Base-by-base conservation (phyloP, 2,797 vertebrate species). In the Acanthurus lineatus region DNA sequence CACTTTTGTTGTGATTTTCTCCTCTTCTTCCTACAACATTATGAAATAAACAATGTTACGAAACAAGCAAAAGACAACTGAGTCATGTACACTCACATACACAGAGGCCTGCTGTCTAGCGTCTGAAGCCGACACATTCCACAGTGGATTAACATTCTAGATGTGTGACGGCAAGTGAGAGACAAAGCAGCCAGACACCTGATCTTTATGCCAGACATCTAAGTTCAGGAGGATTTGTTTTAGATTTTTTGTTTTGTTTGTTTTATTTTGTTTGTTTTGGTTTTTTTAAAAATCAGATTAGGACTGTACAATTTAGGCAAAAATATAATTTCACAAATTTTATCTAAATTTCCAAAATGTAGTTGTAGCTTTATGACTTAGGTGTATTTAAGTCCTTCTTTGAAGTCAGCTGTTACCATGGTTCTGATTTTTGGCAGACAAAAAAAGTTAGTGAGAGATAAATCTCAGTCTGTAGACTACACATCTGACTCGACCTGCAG, bases 81-180 rank as follows among this genome's bases (percentile, higher is more conserved):
- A 85, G 83, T 86, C 83, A 83, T 52, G 74, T 62, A 78, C 76
- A 82, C 59, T 47, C 75, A 80, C 70, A 66, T 44, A 77, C 76
- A 76, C 35, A 48, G 77, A 84, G 76, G 70, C 69, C 76, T 56
- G 84, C 82, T 79, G 86, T 81, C 77, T 82, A 51, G 71, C 32
- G 76, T 85, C 86, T 83, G 73, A 81, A 74, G 80, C 80, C 17
- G 62, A 85, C 83, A 79, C 88, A 87, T 91, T 91, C 89, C 91
- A 66, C 60, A 20, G 70, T 64, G 87, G 90, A 91, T 93, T 90
- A 87, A 85, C 80, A 82, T 88, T 89, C 69, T 82, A 58, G 77
- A 86, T 78, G 79, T 48, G 38, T 66, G 84, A 87, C 59, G 70
- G 82, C 77, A 73, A 89, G 86, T 63, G 56, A 73, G 86, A 90